These are phyloP conservation scores for Chelon auratus DNA, from an alignment of 2,797 vertebrate genomes.

Conservation along the genomic window DNA sequence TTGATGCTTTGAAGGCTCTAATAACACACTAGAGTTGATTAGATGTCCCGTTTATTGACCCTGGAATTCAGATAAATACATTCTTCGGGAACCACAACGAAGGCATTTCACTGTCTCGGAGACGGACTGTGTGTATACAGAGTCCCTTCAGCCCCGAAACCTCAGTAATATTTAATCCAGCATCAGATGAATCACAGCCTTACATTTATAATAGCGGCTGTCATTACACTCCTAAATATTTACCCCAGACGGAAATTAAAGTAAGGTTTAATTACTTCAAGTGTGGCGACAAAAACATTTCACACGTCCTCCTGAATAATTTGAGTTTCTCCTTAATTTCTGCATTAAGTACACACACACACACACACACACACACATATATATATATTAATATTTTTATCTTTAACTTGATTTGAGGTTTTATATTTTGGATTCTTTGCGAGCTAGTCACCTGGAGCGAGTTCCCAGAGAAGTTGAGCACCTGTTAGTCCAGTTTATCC, in stretches of 20 bases:
- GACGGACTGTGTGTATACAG: not conserved
- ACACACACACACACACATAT: too few relatives aligned
- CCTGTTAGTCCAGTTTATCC: too few relatives aligned
- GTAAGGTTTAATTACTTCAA: slow-evolving; percentile 26
- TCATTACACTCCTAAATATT: slow-evolving; percentile 37
- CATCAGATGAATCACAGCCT: slow-evolving; percentile 37
- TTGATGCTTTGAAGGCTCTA: slow-evolving; percentile 68
- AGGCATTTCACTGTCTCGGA: slow-evolving; percentile 21
- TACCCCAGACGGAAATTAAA: slow-evolving; percentile 28
- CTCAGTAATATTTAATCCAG: slow-evolving; percentile 16
- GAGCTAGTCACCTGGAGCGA: too few relatives aligned
- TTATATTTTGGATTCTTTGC: too few relatives aligned
- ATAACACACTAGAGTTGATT: slow-evolving; percentile 64
- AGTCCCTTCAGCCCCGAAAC: slow-evolving; percentile 7
- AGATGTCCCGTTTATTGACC: slow-evolving; percentile 53
- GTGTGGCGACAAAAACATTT: slow-evolving; percentile 10
- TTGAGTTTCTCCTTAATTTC: not conserved
- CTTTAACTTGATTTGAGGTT: too few relatives aligned
- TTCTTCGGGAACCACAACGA: slow-evolving; percentile 62
- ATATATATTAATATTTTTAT: too few relatives aligned
- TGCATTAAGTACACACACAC: not conserved
- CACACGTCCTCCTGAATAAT: not conserved
- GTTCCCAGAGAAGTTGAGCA: too few relatives aligned
- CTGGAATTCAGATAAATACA: slow-evolving; percentile 62
- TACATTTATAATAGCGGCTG: slow-evolving; percentile 17